Base-by-base conservation (phyloP, 1,140 invertebrate species). In the Planococcus citri region DNA sequence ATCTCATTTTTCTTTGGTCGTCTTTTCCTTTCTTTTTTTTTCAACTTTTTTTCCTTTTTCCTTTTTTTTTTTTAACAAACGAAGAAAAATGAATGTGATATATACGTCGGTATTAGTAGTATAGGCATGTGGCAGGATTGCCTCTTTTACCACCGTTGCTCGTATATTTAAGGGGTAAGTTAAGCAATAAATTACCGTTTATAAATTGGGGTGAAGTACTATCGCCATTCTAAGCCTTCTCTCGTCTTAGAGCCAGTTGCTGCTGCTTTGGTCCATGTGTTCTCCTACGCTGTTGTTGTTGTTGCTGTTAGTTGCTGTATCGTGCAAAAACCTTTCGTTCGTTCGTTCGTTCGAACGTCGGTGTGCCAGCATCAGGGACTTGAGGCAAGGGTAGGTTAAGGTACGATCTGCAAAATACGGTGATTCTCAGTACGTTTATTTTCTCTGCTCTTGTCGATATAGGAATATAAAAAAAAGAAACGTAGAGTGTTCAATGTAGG, bases 51-150 rank as follows among this genome's bases (percentile, higher is more conserved):
- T 60, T 60, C 20, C 57, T 22, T 60, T 60, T 60, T 20, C 20
- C 20, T 25, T 22, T 24, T 64, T 64, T 64, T 64, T 64, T 64
- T 22, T 64, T 64, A 17, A 27, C 25, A 64, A 51, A 64, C 60
- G 60, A 64, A 64, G 60, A 64, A 64, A 64, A 64, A 64, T 60
- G 57, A 60, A 60, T 64, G 60, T 64, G 60, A 64, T 64, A 64
- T 64, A 64, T 64, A 64, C 60, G 60, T 64, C 60, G 22, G 60
- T 64, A 64, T 64, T 64, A 64, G 60, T 64, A 64, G 60, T 64
- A 64, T 64, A 64, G 60, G 60, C 60, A 64, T 64, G 60, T 64
- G 60, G 60, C 60, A 64, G 60, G 14, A 64, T 64, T 64, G 60
- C 60, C 60, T 64, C 60, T 64, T 64, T 64, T 64, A 64, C 60